Evolutionary conservation across 2,113 vertebrate species (phyloP).

Genomic region (Galbula dea): DNA sequence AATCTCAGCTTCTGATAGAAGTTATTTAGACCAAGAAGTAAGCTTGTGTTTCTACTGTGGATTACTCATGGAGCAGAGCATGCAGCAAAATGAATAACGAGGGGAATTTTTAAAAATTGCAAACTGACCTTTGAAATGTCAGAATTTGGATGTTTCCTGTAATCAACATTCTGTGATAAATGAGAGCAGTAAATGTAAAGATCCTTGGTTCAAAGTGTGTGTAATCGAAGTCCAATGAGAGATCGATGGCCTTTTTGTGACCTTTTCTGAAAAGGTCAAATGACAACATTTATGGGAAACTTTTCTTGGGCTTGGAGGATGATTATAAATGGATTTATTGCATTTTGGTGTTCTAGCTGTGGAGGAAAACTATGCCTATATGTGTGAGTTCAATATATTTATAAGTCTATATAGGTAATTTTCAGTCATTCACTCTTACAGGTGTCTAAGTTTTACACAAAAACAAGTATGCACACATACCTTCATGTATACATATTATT

Average conservation of each 20-base stretch:
- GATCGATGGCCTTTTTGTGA: slow-evolving; percentile 46
- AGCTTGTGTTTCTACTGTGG: not conserved
- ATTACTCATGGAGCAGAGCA: not conserved
- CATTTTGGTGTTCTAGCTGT: not conserved
- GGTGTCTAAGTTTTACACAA: not conserved
- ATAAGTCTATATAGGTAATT: not conserved
- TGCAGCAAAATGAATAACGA: slow-evolving; percentile 30
- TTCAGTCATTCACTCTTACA: not conserved
- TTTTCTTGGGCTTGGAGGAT: not conserved
- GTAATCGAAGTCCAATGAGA: slow-evolving; percentile 51
- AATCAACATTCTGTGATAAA: slow-evolving; percentile 50
- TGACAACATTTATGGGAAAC: slow-evolving; percentile 5
- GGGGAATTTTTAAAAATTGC: slow-evolving; percentile 19
- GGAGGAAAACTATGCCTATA: not conserved
- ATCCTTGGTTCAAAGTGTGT: slow-evolving; percentile 15
- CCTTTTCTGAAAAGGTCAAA: slow-evolving; percentile 50
- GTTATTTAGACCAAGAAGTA: not conserved
- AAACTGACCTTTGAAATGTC: slow-evolving; percentile 60
- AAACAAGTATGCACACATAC: rapidly evolving
- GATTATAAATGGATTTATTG: slow-evolving; percentile 18
- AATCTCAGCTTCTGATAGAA: not conserved
- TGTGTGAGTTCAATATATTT: not conserved
- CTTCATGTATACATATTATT: not conserved
- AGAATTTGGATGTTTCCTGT: slow-evolving; percentile 35
- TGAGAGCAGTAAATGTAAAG: slow-evolving; percentile 27